Percentiles rank a stretch among this genome's conserved stretches.
These are phyloP conservation scores for Euleptes europaea DNA, from an alignment of 2,113 vertebrate species.

Conservation along the genomic window DNA sequence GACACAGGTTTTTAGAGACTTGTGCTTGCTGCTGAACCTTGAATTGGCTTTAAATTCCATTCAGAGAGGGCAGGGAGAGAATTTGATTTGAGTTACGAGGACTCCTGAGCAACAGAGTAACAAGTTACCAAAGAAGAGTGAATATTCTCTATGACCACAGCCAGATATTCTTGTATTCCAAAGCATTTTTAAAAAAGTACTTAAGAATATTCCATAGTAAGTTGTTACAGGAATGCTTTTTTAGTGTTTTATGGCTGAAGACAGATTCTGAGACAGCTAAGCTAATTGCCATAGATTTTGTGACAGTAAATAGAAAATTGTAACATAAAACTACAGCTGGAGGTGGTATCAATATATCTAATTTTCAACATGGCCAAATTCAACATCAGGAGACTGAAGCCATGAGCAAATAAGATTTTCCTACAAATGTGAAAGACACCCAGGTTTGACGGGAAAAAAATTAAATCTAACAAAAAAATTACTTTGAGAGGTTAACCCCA, in stretches of 20 bases:
- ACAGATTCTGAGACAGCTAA: not conserved
- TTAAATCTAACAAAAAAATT: too few relatives aligned
- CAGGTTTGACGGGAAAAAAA: too few relatives aligned
- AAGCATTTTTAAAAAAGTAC: not conserved
- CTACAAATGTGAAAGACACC: too few relatives aligned
- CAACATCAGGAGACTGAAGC: not conserved
- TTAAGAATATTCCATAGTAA: not conserved
- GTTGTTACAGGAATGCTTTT: not conserved
- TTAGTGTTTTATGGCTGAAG: not conserved
- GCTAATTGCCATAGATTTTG: not conserved
- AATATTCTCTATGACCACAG: not conserved
- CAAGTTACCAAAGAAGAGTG: not conserved
- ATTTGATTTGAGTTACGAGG: not conserved
- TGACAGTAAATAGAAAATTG: not conserved
- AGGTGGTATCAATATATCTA: not conserved
- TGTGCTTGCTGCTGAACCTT: constrained; percentile 19
- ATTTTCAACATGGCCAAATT: not conserved
- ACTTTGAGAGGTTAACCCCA: too few relatives aligned
- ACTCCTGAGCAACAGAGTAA: not conserved
- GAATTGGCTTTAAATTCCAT: constrained; percentile 19
- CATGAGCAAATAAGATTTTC: not conserved
- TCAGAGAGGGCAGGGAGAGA: not conserved
- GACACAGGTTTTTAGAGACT: constrained; percentile 28
- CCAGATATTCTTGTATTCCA: not conserved
- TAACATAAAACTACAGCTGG: not conserved